These are phyloP conservation scores for Trachelus troglodyta DNA, from an alignment of 2,888 invertebrate species.

Conservation along the genomic window DNA sequence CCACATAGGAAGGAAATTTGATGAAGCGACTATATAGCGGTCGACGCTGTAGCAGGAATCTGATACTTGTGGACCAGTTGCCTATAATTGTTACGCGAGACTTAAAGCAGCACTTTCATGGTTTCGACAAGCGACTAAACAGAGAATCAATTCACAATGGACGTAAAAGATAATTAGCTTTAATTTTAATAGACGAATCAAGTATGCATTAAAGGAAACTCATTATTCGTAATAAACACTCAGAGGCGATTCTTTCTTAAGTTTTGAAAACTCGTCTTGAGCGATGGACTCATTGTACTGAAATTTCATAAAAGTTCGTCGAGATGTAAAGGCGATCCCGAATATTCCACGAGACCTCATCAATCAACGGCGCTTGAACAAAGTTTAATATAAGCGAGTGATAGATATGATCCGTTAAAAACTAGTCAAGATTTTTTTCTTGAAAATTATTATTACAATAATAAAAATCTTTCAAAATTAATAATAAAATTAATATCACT, in stretches of 20 bases:
- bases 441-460: not conserved
- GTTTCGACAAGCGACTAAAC: not conserved
- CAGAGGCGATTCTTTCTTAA: not conserved
- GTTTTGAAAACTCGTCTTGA: not conserved
- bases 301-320: not conserved
- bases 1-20: not conserved
- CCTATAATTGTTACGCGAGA: not conserved
- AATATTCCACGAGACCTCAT: not conserved
- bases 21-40: not conserved
- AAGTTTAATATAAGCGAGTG: not conserved
- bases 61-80: not conserved
- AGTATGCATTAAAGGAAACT: not conserved
- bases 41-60: not conserved
- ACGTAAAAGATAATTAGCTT: not conserved
- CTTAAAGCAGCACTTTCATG: not conserved
- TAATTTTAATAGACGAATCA: not conserved
- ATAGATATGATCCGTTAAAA: not conserved
- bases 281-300: not conserved
- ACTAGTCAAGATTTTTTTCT: not conserved
- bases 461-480: not conserved
- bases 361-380: not conserved
- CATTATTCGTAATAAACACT: not conserved
- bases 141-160: not conserved
- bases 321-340: not conserved
- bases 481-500: not conserved